These are phyloP conservation scores for Phocides pigmalion DNA, from an alignment of 1,140 invertebrate species.

Conservation along the genomic window DNA sequence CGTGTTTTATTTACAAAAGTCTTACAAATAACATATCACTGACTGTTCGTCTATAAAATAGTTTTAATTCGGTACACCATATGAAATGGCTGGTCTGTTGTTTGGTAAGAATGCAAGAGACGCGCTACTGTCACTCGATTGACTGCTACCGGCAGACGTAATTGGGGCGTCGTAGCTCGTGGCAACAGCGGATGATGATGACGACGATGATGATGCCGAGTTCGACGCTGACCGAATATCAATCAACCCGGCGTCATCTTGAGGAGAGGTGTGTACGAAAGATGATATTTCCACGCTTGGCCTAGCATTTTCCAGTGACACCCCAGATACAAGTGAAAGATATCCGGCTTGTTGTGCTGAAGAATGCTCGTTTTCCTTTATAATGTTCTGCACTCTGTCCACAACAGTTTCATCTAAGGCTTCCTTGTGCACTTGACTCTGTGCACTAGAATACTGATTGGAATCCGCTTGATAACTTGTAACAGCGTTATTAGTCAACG, in stretches of 20 bases:
- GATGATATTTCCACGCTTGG: conserved; percentile 74
- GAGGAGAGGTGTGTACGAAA: conserved; percentile 63
- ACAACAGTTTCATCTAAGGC: conserved; percentile 68
- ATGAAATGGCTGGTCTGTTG: conserved; percentile 44
- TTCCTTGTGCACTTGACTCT: conserved; percentile 53
- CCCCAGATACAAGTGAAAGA: conserved; percentile 65
- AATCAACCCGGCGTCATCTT: conserved; percentile 15
- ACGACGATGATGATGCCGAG: conserved; percentile 32
- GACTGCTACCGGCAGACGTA: conserved; percentile 10
- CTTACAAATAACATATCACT: background rate
- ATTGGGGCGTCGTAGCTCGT: conserved; percentile 43
- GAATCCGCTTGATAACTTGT: conserved; percentile 64
- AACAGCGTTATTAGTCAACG: conserved; percentile 37
- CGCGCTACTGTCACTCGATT: conserved; percentile 24
- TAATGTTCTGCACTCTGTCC: conserved; percentile 60
- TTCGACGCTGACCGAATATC: conserved; percentile 29
- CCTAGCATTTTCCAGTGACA: conserved; percentile 64
- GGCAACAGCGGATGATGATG: conserved; percentile 35
- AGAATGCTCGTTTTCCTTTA: conserved; percentile 67
- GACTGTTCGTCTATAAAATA: conserved; percentile 10
- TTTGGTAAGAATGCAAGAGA: conserved; percentile 46
- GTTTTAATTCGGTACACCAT: conserved; percentile 53
- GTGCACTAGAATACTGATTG: conserved; percentile 53
- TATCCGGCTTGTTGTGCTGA: conserved; percentile 65
- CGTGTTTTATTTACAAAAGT: conserved; percentile 55